Percentiles rank a stretch among this genome's conserved stretches.
phyloP scores from a whole-genome alignment of 2,797 vertebrate species.

The Poecilia picta region DNA sequence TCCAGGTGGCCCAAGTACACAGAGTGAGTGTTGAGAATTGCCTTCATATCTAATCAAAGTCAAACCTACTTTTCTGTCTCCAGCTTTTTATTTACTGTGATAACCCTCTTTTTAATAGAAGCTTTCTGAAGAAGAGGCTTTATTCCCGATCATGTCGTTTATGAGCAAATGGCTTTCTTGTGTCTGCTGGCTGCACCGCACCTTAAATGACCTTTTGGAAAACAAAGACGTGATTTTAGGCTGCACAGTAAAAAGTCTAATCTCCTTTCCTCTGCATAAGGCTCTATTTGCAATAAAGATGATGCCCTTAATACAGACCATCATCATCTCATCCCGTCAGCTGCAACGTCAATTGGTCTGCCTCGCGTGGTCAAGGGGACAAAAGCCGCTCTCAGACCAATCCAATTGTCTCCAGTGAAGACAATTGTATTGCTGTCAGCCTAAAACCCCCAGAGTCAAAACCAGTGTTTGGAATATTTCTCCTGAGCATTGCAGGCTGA shows the following conservation, averaged over 20 bases:
- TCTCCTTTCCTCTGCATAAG: background rate
- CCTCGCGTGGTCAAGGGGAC: constrained; percentile 48
- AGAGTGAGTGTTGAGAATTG: constrained; percentile 33
- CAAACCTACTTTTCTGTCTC: constrained; percentile 29
- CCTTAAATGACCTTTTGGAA: constrained; percentile 18
- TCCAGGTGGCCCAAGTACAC: constrained; percentile 12
- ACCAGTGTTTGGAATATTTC: constrained; percentile 58
- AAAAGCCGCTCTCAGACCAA: constrained; percentile 53
- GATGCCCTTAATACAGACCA: constrained; percentile 7
- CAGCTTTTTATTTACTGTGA: constrained; percentile 47
- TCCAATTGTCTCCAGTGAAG: constrained; percentile 48
- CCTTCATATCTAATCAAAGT: constrained; percentile 62
- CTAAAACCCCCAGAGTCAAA: constrained; percentile 49
- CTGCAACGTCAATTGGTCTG: constrained; percentile 43
- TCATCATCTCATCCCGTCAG: constrained; percentile 21
- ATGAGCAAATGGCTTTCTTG: constrained; percentile 15
- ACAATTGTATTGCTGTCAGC: constrained; percentile 46
- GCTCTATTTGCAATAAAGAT: constrained; percentile 2
- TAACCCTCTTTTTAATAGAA: constrained; percentile 55
- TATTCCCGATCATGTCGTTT: constrained; percentile 38
- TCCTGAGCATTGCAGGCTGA: constrained; percentile 42
- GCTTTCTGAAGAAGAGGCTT: constrained; percentile 46
- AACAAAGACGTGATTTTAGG: constrained; percentile 19
- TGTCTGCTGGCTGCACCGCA: constrained; percentile 16
- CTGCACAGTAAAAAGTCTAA: background rate